These are phyloP conservation scores for Periparus ater DNA, from an alignment of 2,797 vertebrate species.

Conservation along the genomic window DNA sequence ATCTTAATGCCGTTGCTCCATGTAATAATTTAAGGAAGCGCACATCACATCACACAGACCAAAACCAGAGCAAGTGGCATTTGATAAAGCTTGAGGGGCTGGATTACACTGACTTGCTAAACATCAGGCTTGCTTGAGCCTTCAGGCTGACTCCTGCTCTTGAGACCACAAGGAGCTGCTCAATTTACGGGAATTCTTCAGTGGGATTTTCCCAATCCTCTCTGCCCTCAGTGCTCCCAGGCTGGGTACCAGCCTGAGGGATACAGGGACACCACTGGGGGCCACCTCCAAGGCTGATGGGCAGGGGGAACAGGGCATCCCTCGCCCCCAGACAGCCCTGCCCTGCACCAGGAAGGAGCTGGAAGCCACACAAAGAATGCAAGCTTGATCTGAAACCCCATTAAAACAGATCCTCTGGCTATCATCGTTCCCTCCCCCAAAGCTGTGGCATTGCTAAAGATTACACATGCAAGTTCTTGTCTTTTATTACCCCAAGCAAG, in stretches of 20 bases:
- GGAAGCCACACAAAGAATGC: background rate
- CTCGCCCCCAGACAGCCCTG: background rate
- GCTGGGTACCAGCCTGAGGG: accelerated
- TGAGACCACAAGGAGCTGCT: accelerated
- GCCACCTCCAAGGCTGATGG: background rate
- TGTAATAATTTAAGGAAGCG: background rate
- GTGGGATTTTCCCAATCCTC: background rate
- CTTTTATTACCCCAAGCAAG: background rate
- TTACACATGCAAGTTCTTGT: background rate
- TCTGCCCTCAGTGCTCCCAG: background rate
- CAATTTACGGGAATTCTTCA: background rate
- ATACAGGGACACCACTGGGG: background rate
- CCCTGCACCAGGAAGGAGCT: background rate
- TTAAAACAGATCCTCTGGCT: background rate
- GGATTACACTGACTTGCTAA: background rate
- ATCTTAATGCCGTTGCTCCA: background rate
- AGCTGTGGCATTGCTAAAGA: background rate
- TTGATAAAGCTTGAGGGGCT: background rate
- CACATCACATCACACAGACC: background rate
- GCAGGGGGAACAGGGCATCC: background rate
- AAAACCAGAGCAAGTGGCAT: background rate
- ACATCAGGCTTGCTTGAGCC: background rate
- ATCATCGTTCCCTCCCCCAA: background rate
- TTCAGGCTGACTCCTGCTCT: background rate
- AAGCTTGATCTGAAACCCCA: background rate